Conservation (phyloP, 2,888 invertebrate species). For the Brenthis hecate region DNA sequence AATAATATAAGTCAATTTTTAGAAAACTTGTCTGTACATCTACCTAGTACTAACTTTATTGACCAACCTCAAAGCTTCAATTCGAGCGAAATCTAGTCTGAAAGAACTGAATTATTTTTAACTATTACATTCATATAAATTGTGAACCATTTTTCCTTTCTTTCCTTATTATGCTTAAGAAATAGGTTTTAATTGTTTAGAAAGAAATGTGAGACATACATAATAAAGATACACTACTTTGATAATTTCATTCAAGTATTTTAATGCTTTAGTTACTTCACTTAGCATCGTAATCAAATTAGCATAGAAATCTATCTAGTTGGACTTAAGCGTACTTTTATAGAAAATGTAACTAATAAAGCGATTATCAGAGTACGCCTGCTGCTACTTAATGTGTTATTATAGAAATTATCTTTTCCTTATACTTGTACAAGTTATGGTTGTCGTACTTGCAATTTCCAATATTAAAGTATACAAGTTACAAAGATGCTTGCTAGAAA, state of each 20-base stretch:
- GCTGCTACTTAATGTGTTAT: constrained; percentile 9
- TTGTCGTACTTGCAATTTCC: not conserved
- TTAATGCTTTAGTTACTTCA: constrained; percentile 44
- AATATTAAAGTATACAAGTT: not conserved
- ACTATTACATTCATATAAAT: too few species aligned
- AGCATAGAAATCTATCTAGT: constrained; percentile 72
- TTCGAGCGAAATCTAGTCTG: too few species aligned
- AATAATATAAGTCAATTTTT: too few species aligned
- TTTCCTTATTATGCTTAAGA: too few species aligned
- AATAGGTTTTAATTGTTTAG: too few species aligned
- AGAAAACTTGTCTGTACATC: too few species aligned
- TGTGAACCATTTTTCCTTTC: too few species aligned
- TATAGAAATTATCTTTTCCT: constrained; percentile 12
- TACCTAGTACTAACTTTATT: too few species aligned
- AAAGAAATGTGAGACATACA: too few species aligned
- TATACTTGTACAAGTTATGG: not conserved
- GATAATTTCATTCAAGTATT: constrained; percentile 3
- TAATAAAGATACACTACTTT: not conserved
- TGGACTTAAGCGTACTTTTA: constrained; percentile 44
- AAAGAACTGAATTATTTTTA: too few species aligned
- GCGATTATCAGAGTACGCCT: constrained; percentile 22
- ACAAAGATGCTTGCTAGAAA: too few species aligned
- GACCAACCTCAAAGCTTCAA: too few species aligned
- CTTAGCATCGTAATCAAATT: constrained; percentile 59
- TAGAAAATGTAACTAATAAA: constrained; percentile 29